Conservation (phyloP, 2,888 invertebrate genomes). For the Phrixothrix hirtus region DNA sequence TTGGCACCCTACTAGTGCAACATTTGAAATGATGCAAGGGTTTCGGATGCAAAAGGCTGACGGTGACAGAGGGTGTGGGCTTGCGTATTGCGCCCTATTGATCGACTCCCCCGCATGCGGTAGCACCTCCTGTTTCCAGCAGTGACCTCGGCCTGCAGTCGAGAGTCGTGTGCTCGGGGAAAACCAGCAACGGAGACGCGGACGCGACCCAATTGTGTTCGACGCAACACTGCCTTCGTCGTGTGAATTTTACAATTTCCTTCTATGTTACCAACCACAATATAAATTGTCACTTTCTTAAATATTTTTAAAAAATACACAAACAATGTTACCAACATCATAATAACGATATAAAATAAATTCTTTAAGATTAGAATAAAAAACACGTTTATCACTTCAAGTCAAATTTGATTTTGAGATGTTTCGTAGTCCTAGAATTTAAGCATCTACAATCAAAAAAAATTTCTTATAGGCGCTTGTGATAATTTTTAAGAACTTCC, state of each 20-base stretch:
- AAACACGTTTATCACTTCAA: too few relatives aligned
- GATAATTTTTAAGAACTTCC: too few relatives aligned
- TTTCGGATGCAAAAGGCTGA: conserved; percentile 28
- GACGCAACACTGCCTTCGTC: conserved; percentile 27
- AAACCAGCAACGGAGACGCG: conserved; percentile 28
- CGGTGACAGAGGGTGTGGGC: conserved; percentile 32
- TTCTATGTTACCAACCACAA: not conserved
- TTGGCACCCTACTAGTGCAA: conserved; percentile 4
- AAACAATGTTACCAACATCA: too few relatives aligned
- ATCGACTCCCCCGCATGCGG: conserved; percentile 55
- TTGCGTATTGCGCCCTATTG: conserved; percentile 40
- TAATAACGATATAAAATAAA: too few relatives aligned
- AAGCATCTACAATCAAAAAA: too few relatives aligned
- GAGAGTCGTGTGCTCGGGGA: conserved; percentile 56
- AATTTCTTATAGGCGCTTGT: too few relatives aligned
- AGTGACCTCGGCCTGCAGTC: conserved; percentile 59
- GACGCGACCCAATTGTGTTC: conserved; percentile 28
- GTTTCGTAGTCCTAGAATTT: too few relatives aligned
- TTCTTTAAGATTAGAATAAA: too few relatives aligned
- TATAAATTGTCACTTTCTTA: not conserved
- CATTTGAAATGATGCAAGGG: conserved; percentile 23
- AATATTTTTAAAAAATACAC: not conserved
- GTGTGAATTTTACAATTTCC: not conserved
- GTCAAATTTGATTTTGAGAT: too few relatives aligned
- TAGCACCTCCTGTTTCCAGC: conserved; percentile 59